Evolutionary conservation across 2,797 vertebrate species (phyloP).

Genomic region (Balearica regulorum): DNA sequence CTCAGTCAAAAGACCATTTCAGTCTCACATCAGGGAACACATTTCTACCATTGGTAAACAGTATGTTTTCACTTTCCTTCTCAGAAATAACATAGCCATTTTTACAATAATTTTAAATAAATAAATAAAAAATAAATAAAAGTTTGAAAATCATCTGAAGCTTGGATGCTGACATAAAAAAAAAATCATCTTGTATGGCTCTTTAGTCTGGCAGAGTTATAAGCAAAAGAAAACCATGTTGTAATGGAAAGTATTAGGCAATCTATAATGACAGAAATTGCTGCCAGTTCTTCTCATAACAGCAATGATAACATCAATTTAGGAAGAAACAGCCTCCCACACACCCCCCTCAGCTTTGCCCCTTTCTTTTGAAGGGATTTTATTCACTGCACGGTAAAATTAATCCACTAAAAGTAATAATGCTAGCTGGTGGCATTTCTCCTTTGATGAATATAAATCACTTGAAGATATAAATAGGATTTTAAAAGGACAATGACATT

Average conservation of each 20-base stretch:
- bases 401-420: neutral
- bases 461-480: neutral
- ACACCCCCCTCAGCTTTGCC: neutral
- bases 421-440: neutral
- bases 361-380: neutral
- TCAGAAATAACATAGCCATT: neutral
- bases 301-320: neutral
- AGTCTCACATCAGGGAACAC: neutral
- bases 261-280: neutral
- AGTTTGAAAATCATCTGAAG: neutral
- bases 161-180: neutral
- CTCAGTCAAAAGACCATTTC: neutral
- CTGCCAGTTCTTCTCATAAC: neutral
- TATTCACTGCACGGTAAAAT: neutral
- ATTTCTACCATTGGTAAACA: neutral
- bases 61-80: neutral
- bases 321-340: neutral
- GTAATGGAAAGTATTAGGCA: neutral
- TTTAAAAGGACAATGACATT: neutral
- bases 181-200: neutral
- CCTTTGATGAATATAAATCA: neutral
- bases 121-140: neutral
- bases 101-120: neutral
- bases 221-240: neutral
- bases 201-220: neutral